Evolutionary conservation across 2,888 invertebrate species (phyloP), one percentile per base, ranked within the genome.

Genomic region (Diaperis boleti): DNA sequence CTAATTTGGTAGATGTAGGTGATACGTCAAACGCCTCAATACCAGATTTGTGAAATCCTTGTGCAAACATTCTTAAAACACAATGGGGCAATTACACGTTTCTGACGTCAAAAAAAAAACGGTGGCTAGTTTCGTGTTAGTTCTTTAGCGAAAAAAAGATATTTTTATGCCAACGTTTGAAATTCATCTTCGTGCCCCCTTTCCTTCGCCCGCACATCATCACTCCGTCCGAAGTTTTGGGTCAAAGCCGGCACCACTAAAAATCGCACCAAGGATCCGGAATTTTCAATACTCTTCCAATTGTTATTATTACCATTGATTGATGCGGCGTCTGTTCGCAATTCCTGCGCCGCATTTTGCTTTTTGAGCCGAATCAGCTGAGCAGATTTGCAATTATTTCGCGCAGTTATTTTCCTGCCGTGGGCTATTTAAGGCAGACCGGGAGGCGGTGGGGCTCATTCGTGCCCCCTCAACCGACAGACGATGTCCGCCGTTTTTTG

Each of bases 321-420:
- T 18, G 14, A 20, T 37, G 15, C 8, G 29, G 41, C 37, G 39
- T 26, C 15, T 39, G 33, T 29, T 41, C 37, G 17, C 35, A 7
- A 37, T 14, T 26, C 22, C 14, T 44, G 35, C 44, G 41, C 17
- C 41, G 13, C 35, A 31, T 35, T 50, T 29, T 22, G 15, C 26
- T 33, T 33, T 49, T 10, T 47, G 31, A 50, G 18, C 18, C 14
- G 22, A 29, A 62, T 62, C 55, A 49, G 55, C 52, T 52, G 57
- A 20, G 62, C 31, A 33, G 11, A 15, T 2, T 37, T 22, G 52
- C 35, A 54, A 60, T 54, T 60, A 54, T 33, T 14, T 22, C 52
- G 15, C 52, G 44, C 59, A 55, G 64, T 56, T 60, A 60, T 64
- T 64, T 64, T 64, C 60, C 64, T 41, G 50, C 14, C 64, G 37